phyloP scores from a whole-genome alignment of 2,888 invertebrate species.

The Leucoma salicis region DNA sequence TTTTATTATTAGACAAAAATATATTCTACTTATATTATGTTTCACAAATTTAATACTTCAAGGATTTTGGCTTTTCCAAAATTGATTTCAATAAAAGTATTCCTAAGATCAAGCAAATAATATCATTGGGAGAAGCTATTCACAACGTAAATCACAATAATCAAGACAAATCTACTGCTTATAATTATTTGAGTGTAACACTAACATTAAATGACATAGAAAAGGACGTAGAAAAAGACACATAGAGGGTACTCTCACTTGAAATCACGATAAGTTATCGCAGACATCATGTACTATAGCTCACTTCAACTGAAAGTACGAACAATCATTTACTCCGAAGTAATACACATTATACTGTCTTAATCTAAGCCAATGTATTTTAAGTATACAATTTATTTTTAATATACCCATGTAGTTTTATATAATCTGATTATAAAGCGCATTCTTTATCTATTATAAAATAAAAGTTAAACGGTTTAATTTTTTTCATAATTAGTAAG shows the following conservation, averaged over 20 bases:
- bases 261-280: conserved; percentile 74
- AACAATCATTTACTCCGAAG: conserved; percentile 5
- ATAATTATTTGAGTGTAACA: conserved; percentile 46
- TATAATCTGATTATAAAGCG: not conserved
- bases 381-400: not conserved
- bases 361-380: conserved; percentile 7
- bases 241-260: conserved; percentile 72
- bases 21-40: conserved; percentile 15
- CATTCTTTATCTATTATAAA: not conserved
- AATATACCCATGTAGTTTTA: not conserved
- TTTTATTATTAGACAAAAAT: conserved; percentile 18
- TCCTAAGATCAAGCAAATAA: no score
- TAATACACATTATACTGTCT: conserved; percentile 22
- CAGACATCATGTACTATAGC: conserved; percentile 44
- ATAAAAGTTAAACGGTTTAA: no score
- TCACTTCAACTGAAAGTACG: conserved; percentile 11
- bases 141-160: conserved; percentile 11
- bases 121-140: conserved; percentile 4
- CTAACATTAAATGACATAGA: conserved; percentile 79
- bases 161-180: conserved; percentile 4
- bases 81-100: not conserved
- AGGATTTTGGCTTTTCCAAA: not conserved
- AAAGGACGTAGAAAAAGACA: conserved; percentile 78
- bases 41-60: conserved; percentile 5
- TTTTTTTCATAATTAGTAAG: no score